Evolutionary conservation across 2,888 invertebrate species (phyloP).

Genomic region (Ormia ochracea): DNA sequence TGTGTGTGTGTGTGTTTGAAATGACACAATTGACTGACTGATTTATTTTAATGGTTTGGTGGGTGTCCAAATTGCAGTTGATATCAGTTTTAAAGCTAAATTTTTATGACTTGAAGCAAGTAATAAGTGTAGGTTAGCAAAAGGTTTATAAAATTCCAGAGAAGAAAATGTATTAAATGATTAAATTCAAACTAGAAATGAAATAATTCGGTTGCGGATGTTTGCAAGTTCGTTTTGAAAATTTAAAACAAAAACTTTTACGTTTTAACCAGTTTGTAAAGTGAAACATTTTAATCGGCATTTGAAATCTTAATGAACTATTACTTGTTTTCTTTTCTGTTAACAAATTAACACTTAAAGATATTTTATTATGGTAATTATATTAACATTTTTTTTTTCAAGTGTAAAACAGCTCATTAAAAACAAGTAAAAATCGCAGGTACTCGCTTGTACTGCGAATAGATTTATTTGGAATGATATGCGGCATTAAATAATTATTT

Average conservation of each 20-base stretch:
- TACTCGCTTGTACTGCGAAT: slow-evolving; percentile 14
- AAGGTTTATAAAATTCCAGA: too few species aligned
- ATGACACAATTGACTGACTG: background rate
- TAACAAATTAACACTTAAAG: background rate
- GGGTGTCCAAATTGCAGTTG: background rate
- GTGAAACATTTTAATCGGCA: background rate
- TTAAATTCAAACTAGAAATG: too few species aligned
- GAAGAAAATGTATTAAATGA: too few species aligned
- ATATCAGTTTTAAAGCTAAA: background rate
- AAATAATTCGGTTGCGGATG: too few species aligned
- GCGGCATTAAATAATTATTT: slow-evolving; percentile 14
- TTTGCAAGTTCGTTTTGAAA: background rate
- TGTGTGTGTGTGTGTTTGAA: background rate
- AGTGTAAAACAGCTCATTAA: slow-evolving; percentile 14
- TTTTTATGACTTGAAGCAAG: too few species aligned
- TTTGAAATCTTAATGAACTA: background rate
- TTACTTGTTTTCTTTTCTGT: background rate
- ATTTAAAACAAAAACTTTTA: background rate
- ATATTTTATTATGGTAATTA: slow-evolving; percentile 9
- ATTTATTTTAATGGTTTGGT: background rate
- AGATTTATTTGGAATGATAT: slow-evolving; percentile 39
- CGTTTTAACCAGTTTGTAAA: background rate
- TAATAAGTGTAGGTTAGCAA: too few species aligned
- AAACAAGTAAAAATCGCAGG: slow-evolving; percentile 20
- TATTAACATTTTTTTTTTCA: background rate